These are phyloP conservation scores for Drepanosiphum platanoidis DNA, from an alignment of 2,888 invertebrate species.

Conservation along the genomic window DNA sequence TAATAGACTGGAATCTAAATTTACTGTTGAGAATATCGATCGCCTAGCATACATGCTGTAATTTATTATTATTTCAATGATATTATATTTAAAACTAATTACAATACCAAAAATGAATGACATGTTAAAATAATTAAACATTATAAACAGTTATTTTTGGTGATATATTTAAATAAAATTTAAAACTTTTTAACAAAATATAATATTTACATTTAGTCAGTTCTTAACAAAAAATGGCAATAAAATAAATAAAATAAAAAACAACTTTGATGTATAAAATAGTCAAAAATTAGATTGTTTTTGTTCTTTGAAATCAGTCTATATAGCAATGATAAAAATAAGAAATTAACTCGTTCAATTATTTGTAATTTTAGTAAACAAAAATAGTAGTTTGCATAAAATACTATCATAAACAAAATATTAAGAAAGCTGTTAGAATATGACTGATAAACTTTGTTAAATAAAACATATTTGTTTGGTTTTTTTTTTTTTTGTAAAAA, in stretches of 20 bases:
- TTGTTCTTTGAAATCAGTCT: not conserved
- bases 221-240: not conserved
- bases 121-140: too few species aligned
- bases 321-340: not conserved
- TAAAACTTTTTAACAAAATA: not conserved
- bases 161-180: not conserved
- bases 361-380: not conserved
- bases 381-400: not conserved
- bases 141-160: too few species aligned
- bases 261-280: not conserved
- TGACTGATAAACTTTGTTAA: not conserved
- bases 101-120: too few species aligned
- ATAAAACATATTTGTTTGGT: too few species aligned
- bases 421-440: not conserved
- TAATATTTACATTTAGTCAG: constrained; percentile 6
- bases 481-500: too few species aligned
- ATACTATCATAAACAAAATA: not conserved
- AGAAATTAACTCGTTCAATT: not conserved
- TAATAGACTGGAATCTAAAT: too few species aligned
- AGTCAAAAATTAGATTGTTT: not conserved
- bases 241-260: not conserved
- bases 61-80: too few species aligned
- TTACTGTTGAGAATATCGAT: too few species aligned
- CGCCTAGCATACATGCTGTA: too few species aligned
- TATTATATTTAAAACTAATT: too few species aligned